These are phyloP conservation scores for Toxostoma redivivum DNA, from an alignment of 2,113 vertebrate genomes.

Conservation along the genomic window DNA sequence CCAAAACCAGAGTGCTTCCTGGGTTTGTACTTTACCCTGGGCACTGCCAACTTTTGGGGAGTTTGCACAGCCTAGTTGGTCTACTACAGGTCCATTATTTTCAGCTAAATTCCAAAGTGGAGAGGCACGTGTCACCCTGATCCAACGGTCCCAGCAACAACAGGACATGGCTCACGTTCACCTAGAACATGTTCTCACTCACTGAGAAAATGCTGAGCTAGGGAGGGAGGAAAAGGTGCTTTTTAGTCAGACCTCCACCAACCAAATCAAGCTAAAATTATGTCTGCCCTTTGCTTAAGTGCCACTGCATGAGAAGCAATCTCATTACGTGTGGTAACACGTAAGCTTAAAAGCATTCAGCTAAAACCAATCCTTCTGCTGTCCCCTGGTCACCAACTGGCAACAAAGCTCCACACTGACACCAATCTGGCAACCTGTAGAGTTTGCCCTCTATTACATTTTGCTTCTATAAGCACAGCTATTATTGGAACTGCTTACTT, in stretches of 20 bases:
- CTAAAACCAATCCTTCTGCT: conserved; percentile 39
- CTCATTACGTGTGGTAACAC: not conserved
- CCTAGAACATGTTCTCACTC: not conserved
- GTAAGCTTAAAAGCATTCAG: not conserved
- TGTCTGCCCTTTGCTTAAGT: not conserved
- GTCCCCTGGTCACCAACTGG: conserved; percentile 16
- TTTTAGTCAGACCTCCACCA: not conserved
- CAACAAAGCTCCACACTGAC: conserved; percentile 3
- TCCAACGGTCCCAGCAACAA: not conserved
- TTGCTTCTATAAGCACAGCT: conserved; percentile 31
- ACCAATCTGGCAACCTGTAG: conserved; percentile 31
- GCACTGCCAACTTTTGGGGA: not conserved
- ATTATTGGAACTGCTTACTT: conserved; percentile 42
- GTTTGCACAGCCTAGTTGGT: not conserved
- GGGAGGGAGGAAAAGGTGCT: not conserved
- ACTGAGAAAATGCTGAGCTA: not conserved
- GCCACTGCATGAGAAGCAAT: conserved; percentile 1
- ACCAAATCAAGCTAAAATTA: conserved; percentile 8
- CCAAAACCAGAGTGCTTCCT: not conserved
- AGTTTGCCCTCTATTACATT: conserved; percentile 14
- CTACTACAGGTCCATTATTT: not conserved
- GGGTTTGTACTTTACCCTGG: not conserved
- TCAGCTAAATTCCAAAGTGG: not conserved
- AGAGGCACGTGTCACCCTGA: not conserved
- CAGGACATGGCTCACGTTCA: not conserved